Percentiles rank a stretch among this genome's conserved stretches.
These are phyloP conservation scores for Lepidothrix coronata DNA, from an alignment of 2,113 vertebrate species.

Conservation along the genomic window DNA sequence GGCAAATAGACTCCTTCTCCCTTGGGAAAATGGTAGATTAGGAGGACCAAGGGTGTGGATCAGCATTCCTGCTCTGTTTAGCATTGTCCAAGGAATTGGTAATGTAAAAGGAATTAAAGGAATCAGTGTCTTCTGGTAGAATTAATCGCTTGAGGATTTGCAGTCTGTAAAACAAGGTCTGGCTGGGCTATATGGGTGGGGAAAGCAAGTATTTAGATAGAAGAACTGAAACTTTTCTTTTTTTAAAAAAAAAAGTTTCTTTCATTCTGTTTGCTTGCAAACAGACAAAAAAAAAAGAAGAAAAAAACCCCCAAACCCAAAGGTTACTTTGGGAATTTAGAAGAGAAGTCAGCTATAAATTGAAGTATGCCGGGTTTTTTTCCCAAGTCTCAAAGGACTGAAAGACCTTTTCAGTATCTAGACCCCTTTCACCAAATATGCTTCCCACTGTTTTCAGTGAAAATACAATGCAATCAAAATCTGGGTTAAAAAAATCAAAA, in stretches of 20 bases:
- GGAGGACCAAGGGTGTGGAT: not conserved
- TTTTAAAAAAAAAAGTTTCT: not conserved
- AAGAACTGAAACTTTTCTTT: not conserved
- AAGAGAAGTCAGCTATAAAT: not conserved
- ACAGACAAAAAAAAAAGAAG: fast-evolving
- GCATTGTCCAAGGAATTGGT: not conserved
- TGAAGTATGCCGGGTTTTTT: not conserved
- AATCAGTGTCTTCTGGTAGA: not conserved
- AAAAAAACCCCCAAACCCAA: not conserved
- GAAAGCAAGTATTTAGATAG: not conserved
- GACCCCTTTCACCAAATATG: not conserved
- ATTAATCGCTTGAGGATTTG: slow-evolving; percentile 17
- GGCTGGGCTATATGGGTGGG: not conserved
- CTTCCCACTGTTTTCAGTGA: not conserved
- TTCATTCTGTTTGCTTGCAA: not conserved
- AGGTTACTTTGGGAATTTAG: not conserved
- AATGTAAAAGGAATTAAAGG: slow-evolving; percentile 43
- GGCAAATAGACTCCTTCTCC: not conserved
- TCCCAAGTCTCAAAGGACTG: not conserved
- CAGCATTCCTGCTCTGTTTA: not conserved
- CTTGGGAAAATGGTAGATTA: not conserved
- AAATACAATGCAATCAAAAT: not conserved
- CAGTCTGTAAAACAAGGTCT: not conserved
- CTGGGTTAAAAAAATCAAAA: not conserved
- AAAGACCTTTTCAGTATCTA: not conserved